Conservation (phyloP, 1,140 invertebrate genomes). For the Eurosta solidaginis region DNA sequence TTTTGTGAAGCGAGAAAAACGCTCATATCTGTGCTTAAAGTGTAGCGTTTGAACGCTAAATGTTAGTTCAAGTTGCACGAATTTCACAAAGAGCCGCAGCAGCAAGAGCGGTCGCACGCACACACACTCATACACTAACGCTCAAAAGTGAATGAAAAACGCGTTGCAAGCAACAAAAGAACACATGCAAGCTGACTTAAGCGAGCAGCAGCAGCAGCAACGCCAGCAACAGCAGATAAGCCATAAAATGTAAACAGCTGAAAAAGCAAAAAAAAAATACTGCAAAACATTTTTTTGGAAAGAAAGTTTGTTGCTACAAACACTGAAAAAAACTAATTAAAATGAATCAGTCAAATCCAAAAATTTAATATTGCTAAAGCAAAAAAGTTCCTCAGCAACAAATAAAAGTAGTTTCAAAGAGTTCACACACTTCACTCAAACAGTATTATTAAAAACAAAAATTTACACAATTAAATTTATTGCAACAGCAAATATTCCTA, state of each 20-base stretch:
- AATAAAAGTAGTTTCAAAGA: conserved; percentile 35
- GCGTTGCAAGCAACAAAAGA: conserved; percentile 14
- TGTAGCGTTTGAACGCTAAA: not conserved
- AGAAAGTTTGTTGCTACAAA: not conserved
- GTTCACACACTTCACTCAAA: not conserved
- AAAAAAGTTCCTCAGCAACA: conserved; percentile 36
- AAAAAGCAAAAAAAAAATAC: conserved; percentile 36
- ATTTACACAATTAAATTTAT: not conserved
- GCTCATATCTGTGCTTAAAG: too few species aligned
- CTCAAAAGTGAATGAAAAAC: not conserved
- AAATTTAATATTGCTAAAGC: conserved; percentile 39
- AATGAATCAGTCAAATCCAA: too few species aligned
- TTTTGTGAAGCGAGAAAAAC: not conserved
- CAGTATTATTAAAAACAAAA: conserved; percentile 21
- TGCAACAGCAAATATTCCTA: conserved; percentile 10
- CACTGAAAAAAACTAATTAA: conserved; percentile 41
- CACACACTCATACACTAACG: not conserved
- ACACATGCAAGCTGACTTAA: conserved; percentile 1
- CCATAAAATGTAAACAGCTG: conserved; percentile 27
- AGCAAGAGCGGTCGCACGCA: not conserved
- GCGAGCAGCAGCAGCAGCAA: not conserved
- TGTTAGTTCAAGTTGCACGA: not conserved
- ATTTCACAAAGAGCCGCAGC: not conserved
- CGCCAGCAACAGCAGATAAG: conserved; percentile 7
- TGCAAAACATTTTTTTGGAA: conserved; percentile 40